Conservation (phyloP, 64 coral and sea anemone species). For the Stichodactyla mertensii region DNA sequence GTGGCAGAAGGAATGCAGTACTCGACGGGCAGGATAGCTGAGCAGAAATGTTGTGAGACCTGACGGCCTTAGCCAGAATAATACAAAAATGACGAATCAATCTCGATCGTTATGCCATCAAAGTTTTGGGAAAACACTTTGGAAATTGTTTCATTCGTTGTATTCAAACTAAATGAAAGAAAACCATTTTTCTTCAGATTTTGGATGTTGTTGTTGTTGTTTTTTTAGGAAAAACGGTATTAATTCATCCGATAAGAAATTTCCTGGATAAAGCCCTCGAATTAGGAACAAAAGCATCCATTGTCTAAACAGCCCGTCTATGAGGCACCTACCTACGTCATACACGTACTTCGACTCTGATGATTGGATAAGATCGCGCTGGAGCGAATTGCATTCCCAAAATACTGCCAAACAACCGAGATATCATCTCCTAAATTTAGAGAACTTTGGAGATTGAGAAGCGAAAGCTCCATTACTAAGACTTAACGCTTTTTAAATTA, state of each 20-base stretch:
- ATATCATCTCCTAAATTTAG: background rate
- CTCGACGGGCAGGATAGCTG: background rate
- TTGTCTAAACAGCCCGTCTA: conserved; percentile 12
- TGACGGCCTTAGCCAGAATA: background rate
- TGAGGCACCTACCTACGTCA: background rate
- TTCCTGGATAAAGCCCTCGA: background rate
- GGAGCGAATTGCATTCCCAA: background rate
- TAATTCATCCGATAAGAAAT: background rate
- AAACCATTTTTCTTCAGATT: background rate
- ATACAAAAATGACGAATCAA: background rate
- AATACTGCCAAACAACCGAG: conserved; percentile 2
- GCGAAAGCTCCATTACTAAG: background rate
- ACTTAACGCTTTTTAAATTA: conserved; percentile 12
- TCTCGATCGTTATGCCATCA: background rate
- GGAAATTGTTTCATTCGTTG: too few relatives aligned
- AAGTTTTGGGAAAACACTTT: too few relatives aligned
- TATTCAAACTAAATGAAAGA: background rate
- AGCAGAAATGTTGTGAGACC: background rate
- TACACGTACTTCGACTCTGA: background rate
- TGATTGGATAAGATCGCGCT: background rate
- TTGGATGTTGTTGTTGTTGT: conserved; percentile 10
- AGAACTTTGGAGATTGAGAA: background rate
- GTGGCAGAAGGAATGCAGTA: background rate
- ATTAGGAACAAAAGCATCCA: background rate
- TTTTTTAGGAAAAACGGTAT: conserved; percentile 1